A percentile compares a stretch with the other conserved stretches of the same genome.
These are phyloP conservation scores for Patiria pectinifera DNA, from an alignment of 53 echinoderm and acorn worm species.

Conservation along the genomic window DNA sequence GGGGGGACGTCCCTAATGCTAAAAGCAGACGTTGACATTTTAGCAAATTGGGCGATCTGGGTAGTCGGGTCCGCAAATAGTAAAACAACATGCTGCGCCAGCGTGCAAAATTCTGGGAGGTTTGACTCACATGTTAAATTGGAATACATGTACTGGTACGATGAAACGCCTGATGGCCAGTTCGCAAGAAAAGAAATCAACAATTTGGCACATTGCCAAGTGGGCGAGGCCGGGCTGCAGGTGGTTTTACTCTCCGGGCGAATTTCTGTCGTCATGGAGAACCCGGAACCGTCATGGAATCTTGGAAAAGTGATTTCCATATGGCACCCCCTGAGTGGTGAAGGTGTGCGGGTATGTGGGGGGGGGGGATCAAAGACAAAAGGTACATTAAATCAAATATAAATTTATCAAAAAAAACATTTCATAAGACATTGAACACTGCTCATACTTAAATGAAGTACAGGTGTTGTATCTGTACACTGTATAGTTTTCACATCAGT, in stretches of 20 bases:
- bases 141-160: no score
- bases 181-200: not conserved
- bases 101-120: not conserved
- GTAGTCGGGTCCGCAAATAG: not conserved
- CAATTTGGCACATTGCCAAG: not conserved
- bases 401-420: no score
- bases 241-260: not conserved
- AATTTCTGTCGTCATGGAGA: not conserved
- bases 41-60: not conserved
- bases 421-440: no score
- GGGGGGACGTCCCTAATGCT: constrained; percentile 9
- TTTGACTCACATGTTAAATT: not conserved
- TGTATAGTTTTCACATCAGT: no score
- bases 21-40: constrained; percentile 37
- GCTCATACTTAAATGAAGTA: no score
- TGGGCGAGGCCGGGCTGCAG: not conserved
- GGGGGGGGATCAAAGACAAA: no score
- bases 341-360: not conserved
- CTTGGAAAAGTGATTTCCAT: not conserved
- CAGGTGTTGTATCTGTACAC: no score
- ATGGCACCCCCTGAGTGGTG: not conserved
- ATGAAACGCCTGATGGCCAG: no score
- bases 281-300: not conserved
- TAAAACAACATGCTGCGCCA: constrained; percentile 4
- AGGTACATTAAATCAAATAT: no score